Percentiles rank a stretch among this genome's conserved stretches.
phyloP scores from a whole-genome alignment of 2,888 invertebrate species.

The Calameuta idolon region DNA sequence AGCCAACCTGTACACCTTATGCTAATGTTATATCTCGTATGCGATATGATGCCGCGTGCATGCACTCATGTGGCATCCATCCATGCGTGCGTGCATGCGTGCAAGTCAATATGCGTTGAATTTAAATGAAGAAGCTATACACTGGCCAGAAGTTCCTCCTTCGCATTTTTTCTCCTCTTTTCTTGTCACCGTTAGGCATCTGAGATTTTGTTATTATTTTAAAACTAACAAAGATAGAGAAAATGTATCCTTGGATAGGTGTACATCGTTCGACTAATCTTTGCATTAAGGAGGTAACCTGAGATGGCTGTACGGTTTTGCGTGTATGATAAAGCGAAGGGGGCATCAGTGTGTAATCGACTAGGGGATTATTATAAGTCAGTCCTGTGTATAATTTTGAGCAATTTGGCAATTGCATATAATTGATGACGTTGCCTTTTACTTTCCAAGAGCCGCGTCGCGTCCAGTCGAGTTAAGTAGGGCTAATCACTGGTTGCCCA shows the following conservation, averaged over 20 bases:
- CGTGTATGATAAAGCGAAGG: slow-evolving; percentile 17
- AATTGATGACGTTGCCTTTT: slow-evolving; percentile 63
- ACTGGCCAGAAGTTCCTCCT: slow-evolving; percentile 14
- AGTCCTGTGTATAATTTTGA: slow-evolving; percentile 56
- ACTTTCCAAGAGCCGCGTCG: slow-evolving; percentile 47
- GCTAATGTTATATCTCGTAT: slow-evolving; percentile 50
- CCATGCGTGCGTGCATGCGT: slow-evolving; percentile 23
- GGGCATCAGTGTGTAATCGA: neutral
- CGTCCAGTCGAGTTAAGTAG: slow-evolving; percentile 54
- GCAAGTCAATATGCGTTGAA: slow-evolving; percentile 29
- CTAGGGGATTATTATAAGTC: slow-evolving; percentile 4
- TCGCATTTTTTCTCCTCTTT: slow-evolving; percentile 11
- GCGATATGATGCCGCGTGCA: slow-evolving; percentile 42
- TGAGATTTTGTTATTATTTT: neutral
- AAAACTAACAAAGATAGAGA: neutral
- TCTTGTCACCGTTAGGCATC: slow-evolving; percentile 5
- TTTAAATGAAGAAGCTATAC: slow-evolving; percentile 32
- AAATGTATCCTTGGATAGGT: neutral
- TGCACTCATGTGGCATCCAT: slow-evolving; percentile 30
- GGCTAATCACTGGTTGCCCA: slow-evolving; percentile 60
- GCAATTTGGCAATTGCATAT: slow-evolving; percentile 65
- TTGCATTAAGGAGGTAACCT: neutral
- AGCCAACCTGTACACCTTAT: slow-evolving; percentile 27
- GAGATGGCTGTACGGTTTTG: neutral
- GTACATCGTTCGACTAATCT: neutral